These are phyloP conservation scores for Cephus cinctus DNA, from an alignment of 1,140 invertebrate species.

Conservation along the genomic window DNA sequence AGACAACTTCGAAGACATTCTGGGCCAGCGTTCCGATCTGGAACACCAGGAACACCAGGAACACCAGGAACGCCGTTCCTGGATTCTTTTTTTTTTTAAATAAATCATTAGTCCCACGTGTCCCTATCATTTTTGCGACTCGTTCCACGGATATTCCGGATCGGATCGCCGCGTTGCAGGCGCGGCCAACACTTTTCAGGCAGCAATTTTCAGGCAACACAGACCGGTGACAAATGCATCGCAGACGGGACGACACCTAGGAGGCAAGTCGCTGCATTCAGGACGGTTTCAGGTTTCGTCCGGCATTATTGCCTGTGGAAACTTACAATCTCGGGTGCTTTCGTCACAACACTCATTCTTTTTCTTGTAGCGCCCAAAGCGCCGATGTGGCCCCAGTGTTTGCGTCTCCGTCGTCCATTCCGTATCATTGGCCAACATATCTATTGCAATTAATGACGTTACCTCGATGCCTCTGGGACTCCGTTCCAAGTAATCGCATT, in stretches of 20 bases:
- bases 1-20: no score
- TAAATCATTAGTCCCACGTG: no score
- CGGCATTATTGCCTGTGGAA: constrained; percentile 18
- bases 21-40: no score
- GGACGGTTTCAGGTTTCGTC: constrained; percentile 31
- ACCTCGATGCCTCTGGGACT: neutral
- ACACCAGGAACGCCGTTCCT: no score
- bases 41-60: no score
- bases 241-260: constrained; percentile 51
- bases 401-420: constrained; percentile 43
- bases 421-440: constrained; percentile 48
- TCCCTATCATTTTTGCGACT: no score
- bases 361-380: constrained; percentile 54
- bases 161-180: constrained; percentile 29
- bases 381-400: constrained; percentile 39
- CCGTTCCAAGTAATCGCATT: no score
- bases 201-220: no score
- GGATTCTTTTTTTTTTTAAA: no score
- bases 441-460: constrained; percentile 26
- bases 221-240: constrained; percentile 35
- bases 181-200: no score
- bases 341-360: constrained; percentile 56
- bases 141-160: no score
- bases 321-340: constrained; percentile 53
- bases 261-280: constrained; percentile 46